These are phyloP conservation scores for Bothrops jararaca DNA, from an alignment of 2,113 vertebrate species.

Conservation along the genomic window DNA sequence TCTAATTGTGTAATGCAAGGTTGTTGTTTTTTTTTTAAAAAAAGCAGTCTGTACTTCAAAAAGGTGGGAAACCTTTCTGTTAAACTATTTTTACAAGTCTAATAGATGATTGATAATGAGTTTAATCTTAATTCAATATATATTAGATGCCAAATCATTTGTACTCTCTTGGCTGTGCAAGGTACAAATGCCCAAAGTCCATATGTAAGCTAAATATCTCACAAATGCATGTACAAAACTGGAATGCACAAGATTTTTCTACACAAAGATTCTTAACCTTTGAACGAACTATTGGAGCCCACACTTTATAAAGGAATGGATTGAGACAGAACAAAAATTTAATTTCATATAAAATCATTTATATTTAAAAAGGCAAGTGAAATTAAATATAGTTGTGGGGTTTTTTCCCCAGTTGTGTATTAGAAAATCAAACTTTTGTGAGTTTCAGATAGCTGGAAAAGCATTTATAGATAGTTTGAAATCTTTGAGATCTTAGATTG, in stretches of 20 bases:
- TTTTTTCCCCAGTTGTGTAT: neutral
- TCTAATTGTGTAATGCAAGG: constrained; percentile 41
- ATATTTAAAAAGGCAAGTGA: neutral
- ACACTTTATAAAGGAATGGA: neutral
- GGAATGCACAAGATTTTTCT: neutral
- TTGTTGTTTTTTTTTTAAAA: constrained; percentile 51
- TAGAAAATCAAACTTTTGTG: neutral
- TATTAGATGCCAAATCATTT: neutral
- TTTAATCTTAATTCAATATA: neutral
- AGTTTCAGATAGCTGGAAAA: neutral
- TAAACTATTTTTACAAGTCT: neutral
- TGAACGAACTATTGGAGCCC: neutral
- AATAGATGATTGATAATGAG: neutral
- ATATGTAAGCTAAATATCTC: neutral
- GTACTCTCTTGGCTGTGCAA: neutral
- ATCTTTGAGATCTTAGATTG: neutral
- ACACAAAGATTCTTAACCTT: neutral
- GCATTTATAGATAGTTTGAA: neutral
- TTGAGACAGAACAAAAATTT: neutral
- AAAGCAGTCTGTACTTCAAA: constrained; percentile 29
- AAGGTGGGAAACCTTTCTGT: neutral
- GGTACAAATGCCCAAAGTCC: neutral
- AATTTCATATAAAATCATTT: neutral
- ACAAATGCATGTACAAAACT: neutral
- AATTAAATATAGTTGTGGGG: neutral